phyloP scores from a whole-genome alignment of 1,140 invertebrate species.

The Spodoptera litura region DNA sequence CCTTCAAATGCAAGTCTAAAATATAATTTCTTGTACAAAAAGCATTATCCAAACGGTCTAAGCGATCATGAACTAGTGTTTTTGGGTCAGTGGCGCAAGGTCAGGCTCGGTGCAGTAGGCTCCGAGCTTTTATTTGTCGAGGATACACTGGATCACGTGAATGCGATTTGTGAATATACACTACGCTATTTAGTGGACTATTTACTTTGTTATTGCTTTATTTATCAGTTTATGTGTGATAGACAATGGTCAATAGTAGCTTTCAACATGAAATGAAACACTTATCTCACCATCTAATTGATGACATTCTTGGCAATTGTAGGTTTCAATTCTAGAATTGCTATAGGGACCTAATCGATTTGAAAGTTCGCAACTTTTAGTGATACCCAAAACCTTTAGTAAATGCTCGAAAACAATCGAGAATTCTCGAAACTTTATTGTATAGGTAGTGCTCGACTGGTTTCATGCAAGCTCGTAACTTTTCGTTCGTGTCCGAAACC shows the following conservation, averaged over 20 bases:
- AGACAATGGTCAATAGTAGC: too few species aligned
- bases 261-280: too few species aligned
- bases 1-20: conserved; percentile 16
- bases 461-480: not conserved
- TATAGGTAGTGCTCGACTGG: too few species aligned
- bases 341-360: not conserved
- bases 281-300: not conserved
- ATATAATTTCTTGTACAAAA: conserved; percentile 28
- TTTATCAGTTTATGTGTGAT: too few species aligned
- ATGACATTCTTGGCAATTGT: not conserved
- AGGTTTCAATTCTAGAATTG: too few species aligned
- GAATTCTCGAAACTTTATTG: too few species aligned
- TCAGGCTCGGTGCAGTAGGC: conserved; percentile 32
- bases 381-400: not conserved
- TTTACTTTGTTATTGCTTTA: too few species aligned
- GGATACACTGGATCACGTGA: conserved; percentile 38
- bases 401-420: too few species aligned
- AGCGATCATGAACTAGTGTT: conserved; percentile 38
- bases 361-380: not conserved
- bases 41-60: conserved; percentile 9
- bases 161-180: conserved; percentile 22
- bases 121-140: conserved; percentile 40
- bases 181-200: not conserved
- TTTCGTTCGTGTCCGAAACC: not conserved
- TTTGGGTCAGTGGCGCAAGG: conserved; percentile 46